phyloP scores from a whole-genome alignment of 2,888 invertebrate species.

The Xestia ashworthii region DNA sequence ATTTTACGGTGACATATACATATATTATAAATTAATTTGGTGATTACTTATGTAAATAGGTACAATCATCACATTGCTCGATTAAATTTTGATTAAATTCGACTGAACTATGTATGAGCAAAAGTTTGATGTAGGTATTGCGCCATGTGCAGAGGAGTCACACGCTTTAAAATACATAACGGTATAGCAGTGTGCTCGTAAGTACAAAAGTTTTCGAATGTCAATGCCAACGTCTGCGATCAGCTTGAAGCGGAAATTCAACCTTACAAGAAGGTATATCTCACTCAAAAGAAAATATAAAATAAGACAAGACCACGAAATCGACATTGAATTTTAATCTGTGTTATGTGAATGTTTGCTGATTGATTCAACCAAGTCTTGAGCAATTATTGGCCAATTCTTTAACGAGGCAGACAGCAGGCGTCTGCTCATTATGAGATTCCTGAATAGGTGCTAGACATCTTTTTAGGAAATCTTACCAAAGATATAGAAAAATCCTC shows the following conservation, averaged over 20 bases:
- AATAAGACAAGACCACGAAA: constrained; percentile 42
- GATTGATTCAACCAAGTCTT: constrained; percentile 34
- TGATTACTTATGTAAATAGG: too few relatives aligned
- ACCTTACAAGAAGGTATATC: constrained; percentile 50
- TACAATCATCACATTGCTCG: background rate
- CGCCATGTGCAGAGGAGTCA: constrained; percentile 15
- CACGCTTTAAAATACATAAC: constrained; percentile 12
- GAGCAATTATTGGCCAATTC: constrained; percentile 35
- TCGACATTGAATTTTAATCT: constrained; percentile 61
- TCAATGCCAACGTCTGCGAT: constrained; percentile 60
- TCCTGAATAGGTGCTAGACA: background rate
- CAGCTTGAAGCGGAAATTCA: constrained; percentile 38
- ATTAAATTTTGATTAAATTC: background rate
- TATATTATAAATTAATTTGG: too few relatives aligned
- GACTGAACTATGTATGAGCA: background rate
- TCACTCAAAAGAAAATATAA: constrained; percentile 41
- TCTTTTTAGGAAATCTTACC: background rate
- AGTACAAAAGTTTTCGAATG: constrained; percentile 58
- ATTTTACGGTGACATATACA: too few relatives aligned
- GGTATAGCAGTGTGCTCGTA: constrained; percentile 14
- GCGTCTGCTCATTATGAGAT: background rate
- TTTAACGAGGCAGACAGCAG: background rate
- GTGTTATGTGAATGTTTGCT: constrained; percentile 45
- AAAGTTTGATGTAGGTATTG: constrained; percentile 28
- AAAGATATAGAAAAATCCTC: background rate